Percentiles rank a stretch among this genome's conserved stretches.
Conservation (phyloP, 1,140 invertebrate species). For the Holcopasites calliopsidis region DNA sequence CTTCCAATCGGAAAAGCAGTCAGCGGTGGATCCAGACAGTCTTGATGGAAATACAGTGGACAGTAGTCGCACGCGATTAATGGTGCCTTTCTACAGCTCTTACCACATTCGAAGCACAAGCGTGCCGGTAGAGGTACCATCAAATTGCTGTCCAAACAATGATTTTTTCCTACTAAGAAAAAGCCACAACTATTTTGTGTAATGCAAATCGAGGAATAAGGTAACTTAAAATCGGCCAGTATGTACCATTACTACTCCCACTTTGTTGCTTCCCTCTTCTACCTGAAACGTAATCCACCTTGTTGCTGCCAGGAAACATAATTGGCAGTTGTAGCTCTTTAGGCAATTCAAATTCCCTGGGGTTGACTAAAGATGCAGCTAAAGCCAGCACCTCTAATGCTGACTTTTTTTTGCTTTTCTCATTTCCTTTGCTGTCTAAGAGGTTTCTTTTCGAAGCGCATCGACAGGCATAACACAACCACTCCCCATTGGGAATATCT, state of each 20-base stretch:
- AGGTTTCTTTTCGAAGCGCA: constrained; percentile 74
- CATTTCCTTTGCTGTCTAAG: constrained; percentile 56
- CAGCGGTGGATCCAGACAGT: constrained; percentile 95
- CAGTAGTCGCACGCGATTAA: constrained; percentile 97
- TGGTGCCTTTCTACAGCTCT: constrained; percentile 90
- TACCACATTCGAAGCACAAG: constrained; percentile 90
- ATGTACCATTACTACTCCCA: constrained; percentile 67
- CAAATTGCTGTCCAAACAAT: constrained; percentile 87
- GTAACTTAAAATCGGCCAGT: background rate
- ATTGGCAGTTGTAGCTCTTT: constrained; percentile 88
- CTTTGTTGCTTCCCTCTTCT: constrained; percentile 72
- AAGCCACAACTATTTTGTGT: constrained; percentile 1
- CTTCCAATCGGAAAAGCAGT: constrained; percentile 90
- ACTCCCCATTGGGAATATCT: constrained; percentile 94
- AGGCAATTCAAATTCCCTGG: constrained; percentile 92
- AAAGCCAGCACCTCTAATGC: constrained; percentile 88
- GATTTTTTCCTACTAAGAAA: constrained; percentile 70
- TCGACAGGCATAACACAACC: constrained; percentile 92
- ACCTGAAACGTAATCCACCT: constrained; percentile 75
- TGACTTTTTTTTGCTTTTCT: constrained; percentile 80
- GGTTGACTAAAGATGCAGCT: constrained; percentile 91
- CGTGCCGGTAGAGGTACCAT: constrained; percentile 90
- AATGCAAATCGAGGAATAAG: background rate
- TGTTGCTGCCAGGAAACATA: constrained; percentile 90
- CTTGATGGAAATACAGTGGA: constrained; percentile 92